Base-by-base conservation (phyloP, 1,140 invertebrate species). In the Intoshia linei region DNA sequence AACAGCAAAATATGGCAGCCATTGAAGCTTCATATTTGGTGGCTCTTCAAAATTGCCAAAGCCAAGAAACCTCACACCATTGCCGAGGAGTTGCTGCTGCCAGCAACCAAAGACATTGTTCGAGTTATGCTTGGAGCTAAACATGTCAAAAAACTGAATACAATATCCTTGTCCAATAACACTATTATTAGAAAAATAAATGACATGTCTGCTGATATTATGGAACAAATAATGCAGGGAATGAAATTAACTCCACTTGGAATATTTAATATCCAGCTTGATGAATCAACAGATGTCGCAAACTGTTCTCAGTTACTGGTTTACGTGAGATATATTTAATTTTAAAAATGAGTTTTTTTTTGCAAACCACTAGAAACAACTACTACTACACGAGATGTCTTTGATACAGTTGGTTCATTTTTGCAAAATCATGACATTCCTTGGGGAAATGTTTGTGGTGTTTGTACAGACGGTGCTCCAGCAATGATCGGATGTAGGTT, bases 51-150 rank as follows among this genome's bases (percentile, higher is more conserved):
- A 43, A 43, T 50, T 18, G 47, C 52, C 31, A 51, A 50, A 47
- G 43, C 40, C 41, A 48, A 43, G 43, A 51, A 57, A 47, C 42
- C 44, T 37, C 46, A 51, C 41, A 52, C 44, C 31, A 52, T 53
- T 42, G 50, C 48, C 41, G 47, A 53, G 39, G 27, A 52, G 33
- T 41, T 50, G 40, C 48, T 54, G 43, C 25, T 54, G 44, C 47
- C 49, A 37, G 47, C 47, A 40, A 40, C 47, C 41, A 38, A 48
- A 38, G 41, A 46, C 39, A 45, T 50, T 43, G 45, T 49, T 20
- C 39, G 42, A 31, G 45, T 47, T 46, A 48, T 51, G 45, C 23
- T 53, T 38, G 43, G 47, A 45, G 40, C 3, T 18, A 24, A 40
- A 35, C 40, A n/a, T 40, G 38, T 42, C 29, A 34, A 1, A 21